Evolutionary conservation across 2,113 vertebrate species (phyloP).

Genomic region (Anolis sagrei): DNA sequence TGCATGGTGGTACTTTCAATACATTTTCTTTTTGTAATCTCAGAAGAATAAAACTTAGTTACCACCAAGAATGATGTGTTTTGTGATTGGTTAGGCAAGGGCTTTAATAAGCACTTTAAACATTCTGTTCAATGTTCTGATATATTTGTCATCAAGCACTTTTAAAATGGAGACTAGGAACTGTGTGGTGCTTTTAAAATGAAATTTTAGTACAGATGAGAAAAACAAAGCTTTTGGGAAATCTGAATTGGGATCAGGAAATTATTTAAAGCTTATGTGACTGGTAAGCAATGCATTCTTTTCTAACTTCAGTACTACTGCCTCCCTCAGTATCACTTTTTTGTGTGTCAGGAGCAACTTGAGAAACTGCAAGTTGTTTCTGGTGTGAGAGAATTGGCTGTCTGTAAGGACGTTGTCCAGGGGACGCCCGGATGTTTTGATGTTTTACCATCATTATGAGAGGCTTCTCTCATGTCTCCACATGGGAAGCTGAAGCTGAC

Average conservation of each 20-base stretch:
- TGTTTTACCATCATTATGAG: too few relatives aligned
- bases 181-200: not conserved
- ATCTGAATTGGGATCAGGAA: not conserved
- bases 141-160: too few relatives aligned
- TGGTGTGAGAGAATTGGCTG: too few relatives aligned
- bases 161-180: not conserved
- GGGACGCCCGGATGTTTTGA: too few relatives aligned
- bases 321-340: too few relatives aligned
- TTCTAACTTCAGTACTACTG: too few relatives aligned
- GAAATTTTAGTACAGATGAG: not conserved
- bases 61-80: not conserved
- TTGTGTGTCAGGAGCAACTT: too few relatives aligned
- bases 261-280: not conserved
- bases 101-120: not conserved
- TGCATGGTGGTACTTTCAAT: not conserved
- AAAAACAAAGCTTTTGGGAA: not conserved
- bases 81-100: not conserved
- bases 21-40: too few relatives aligned
- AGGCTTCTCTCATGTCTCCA: too few relatives aligned
- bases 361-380: too few relatives aligned
- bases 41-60: not conserved
- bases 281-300: not conserved
- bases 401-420: too few relatives aligned
- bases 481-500: too few relatives aligned
- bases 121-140: not conserved